Evolutionary conservation across 2,113 vertebrate species (phyloP).

Genomic region (Xyrauchen texanus): DNA sequence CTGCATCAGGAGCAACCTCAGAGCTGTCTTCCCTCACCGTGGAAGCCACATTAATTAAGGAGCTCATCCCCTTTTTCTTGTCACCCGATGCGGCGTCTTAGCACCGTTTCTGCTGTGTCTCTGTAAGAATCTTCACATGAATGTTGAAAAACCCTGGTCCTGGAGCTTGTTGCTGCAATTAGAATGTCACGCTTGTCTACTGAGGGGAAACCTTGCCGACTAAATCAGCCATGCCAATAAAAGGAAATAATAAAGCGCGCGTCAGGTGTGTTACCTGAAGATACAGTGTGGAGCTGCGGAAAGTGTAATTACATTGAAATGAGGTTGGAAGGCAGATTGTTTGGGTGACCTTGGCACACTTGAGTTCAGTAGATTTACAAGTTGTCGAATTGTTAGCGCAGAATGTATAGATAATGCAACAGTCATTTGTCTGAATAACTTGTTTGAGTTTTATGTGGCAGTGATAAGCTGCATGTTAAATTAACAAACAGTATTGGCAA

Average conservation of each 20-base stretch:
- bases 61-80: neutral
- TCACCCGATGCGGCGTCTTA: neutral
- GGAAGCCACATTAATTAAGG: neutral
- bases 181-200: neutral
- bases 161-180: conserved; percentile 6
- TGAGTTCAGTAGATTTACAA: neutral
- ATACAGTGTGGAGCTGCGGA: neutral
- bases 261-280: conserved; percentile 28
- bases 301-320: conserved; percentile 14
- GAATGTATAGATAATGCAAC: too few species aligned
- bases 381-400: too few species aligned
- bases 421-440: too few species aligned
- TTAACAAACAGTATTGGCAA: too few species aligned
- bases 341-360: neutral
- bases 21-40: neutral
- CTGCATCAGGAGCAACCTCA: neutral
- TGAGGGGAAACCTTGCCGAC: conserved; percentile 3
- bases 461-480: too few species aligned
- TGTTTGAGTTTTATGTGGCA: too few species aligned
- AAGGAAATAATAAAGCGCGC: neutral
- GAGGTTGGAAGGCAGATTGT: neutral
- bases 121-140: conserved; percentile 8
- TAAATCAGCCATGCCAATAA: conserved; percentile 1
- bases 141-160: neutral
- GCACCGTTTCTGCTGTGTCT: neutral